Percentiles rank a stretch among this genome's conserved stretches.
These are phyloP conservation scores for Lophius piscatorius DNA, from an alignment of 2,113 vertebrate species.

Conservation along the genomic window DNA sequence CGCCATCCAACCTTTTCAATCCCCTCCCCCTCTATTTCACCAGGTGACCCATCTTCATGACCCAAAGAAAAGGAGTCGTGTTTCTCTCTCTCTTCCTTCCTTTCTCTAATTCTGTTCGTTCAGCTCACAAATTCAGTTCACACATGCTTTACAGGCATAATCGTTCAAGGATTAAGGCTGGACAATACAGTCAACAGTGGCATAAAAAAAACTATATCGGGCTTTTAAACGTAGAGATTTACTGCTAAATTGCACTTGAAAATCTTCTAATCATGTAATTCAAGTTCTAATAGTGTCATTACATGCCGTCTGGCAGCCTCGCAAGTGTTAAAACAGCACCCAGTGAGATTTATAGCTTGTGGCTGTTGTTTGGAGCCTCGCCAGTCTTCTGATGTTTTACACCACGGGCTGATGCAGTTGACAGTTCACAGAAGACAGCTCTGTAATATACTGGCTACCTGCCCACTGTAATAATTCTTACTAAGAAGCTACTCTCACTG, in stretches of 20 bases:
- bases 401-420: constrained; percentile 18
- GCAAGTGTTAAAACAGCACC: constrained; percentile 26
- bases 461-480: constrained; percentile 51
- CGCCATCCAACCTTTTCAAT: constrained; percentile 71
- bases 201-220: constrained; percentile 9
- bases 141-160: neutral
- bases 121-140: neutral
- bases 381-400: constrained; percentile 51
- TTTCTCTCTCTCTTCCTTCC: constrained; percentile 59
- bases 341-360: constrained; percentile 59
- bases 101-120: constrained; percentile 14
- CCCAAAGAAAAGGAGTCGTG: constrained; percentile 61
- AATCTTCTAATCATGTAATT: constrained; percentile 35
- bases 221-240: constrained; percentile 13
- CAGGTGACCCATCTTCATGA: constrained; percentile 78
- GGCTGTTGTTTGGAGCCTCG: constrained; percentile 58
- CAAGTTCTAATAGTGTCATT: constrained; percentile 35
- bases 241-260: neutral
- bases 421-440: constrained; percentile 45
- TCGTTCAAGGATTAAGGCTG: neutral
- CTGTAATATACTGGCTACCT: constrained; percentile 40
- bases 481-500: constrained; percentile 32
- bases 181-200: neutral
- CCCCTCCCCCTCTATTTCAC: constrained; percentile 59
- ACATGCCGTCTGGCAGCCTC: constrained; percentile 34